Base-by-base conservation (phyloP, 2,888 invertebrate species). In the Andrena camellia region DNA sequence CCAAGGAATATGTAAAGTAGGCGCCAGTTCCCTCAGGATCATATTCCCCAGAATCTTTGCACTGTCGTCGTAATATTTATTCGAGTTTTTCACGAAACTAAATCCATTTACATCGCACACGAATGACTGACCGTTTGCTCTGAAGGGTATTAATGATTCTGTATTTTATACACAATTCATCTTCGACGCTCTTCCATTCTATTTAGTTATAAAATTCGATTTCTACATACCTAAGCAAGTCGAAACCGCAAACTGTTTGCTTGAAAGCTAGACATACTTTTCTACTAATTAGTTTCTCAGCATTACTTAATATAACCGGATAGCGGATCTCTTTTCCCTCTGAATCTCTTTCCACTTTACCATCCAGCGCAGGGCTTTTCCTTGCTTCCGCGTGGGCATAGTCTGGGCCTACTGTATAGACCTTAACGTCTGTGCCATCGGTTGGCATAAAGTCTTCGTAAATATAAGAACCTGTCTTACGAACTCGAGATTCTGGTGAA, bases 371-470 rank as follows among this genome's bases (percentile, higher is more conserved):
- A 0, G 99, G 99, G 77, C 99, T 99, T 94, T 99, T 99, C 74
- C 99, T 95, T 0, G 99, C 99, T 94, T 99, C 99, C 0, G 99
- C 99, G 94, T 99, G 99, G 2, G 99, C 99, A 94, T 99, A 99
- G 94, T 99, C 99, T 0, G 99, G 99, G 0, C 99, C 99, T 35
- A 99, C 99, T 0, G 99, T 99, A 94, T 99, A 99, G 33, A 99
- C 99, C 95, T 97, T 96, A 66, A 94, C 94, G 74, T 94, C 94
- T 2, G 95, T 95, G 95, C 99, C 99, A 96, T 99, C 99, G 52
- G 99, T 99, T 6, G 99, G 99, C 99, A 99, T 99, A 94, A 99
- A 99, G 94, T 99, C 99, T 95, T 99, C 99, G 94, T 99, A 99
- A 93, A 99, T 99, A 94, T 98, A 99, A 13, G 99, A 99, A 62